phyloP scores from a whole-genome alignment of 2,797 vertebrate species.

The Lutjanus argentimaculatus region DNA sequence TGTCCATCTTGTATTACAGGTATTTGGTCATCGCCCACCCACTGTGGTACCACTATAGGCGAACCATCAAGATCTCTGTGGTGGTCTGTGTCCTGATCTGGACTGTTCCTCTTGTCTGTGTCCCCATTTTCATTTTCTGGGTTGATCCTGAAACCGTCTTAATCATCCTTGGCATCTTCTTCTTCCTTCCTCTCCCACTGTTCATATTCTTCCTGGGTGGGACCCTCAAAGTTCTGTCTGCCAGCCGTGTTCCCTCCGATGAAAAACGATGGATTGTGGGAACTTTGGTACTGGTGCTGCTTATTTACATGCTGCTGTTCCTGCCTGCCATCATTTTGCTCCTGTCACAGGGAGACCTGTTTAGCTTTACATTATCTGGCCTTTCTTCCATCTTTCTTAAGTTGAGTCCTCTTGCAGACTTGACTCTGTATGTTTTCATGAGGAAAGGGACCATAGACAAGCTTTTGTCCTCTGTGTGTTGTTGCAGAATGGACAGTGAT shows the following conservation, averaged over 20 bases:
- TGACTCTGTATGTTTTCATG: conserved; percentile 11
- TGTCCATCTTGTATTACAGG: too few species aligned
- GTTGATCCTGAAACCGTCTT: rapidly evolving
- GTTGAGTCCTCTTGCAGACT: conserved; percentile 27
- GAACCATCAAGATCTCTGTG: too few species aligned
- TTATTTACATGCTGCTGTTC: not conserved
- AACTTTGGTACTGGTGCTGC: too few species aligned
- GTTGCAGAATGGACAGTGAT: conserved; percentile 1
- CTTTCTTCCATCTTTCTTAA: rapidly evolving
- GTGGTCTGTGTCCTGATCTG: too few species aligned
- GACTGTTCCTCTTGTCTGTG: too few species aligned
- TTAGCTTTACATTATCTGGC: rapidly evolving
- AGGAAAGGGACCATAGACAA: conserved; percentile 13
- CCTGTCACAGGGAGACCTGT: rapidly evolving
- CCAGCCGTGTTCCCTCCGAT: too few species aligned
- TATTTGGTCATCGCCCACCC: too few species aligned
- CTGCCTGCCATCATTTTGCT: not conserved
- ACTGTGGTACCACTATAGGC: too few species aligned
- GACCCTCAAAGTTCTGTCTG: not conserved
- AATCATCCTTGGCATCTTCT: too few species aligned
- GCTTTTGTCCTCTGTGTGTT: conserved; percentile 3
- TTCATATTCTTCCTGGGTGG: too few species aligned
- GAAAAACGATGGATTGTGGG: too few species aligned
- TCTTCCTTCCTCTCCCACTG: not conserved
- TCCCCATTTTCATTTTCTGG: too few species aligned